Evolutionary conservation across 2,113 vertebrate species (phyloP).

Genomic region (Ancistrus triradiatus): DNA sequence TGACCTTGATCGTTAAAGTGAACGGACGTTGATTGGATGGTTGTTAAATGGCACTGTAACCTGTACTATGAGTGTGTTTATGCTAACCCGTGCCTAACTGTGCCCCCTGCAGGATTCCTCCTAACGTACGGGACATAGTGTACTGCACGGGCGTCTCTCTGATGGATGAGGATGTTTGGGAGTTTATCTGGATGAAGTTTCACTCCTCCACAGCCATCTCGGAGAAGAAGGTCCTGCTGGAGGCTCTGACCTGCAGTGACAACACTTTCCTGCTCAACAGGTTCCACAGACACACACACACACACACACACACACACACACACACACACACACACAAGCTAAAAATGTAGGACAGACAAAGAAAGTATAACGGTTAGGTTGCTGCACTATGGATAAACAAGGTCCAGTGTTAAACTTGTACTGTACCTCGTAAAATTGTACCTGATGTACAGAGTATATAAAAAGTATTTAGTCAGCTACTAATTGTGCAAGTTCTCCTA

Average conservation of each 20-base stretch:
- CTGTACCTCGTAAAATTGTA: no score
- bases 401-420: no score
- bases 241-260: conserved; percentile 95
- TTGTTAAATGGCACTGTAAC: not conserved
- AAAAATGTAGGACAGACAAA: no score
- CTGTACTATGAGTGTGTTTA: not conserved
- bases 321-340: no score
- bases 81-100: not conserved
- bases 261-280: conserved; percentile 90
- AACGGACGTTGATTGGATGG: no score
- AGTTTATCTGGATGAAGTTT: conserved; percentile 99
- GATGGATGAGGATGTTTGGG: conserved; percentile 98
- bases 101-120: conserved; percentile 79
- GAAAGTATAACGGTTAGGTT: no score
- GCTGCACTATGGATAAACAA: no score
- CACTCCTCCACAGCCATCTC: conserved; percentile 88
- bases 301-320: not conserved
- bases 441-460: no score
- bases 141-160: conserved; percentile 96
- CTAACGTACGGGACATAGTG: conserved; percentile 93
- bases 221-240: conserved; percentile 93
- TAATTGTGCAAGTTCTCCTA: no score
- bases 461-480: no score
- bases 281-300: conserved; percentile 44
- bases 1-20: no score